phyloP scores from a whole-genome alignment of 30 jellyfish, hydroid and myxozoan species.

The Aurelia aurita complex sp. Pacific region DNA sequence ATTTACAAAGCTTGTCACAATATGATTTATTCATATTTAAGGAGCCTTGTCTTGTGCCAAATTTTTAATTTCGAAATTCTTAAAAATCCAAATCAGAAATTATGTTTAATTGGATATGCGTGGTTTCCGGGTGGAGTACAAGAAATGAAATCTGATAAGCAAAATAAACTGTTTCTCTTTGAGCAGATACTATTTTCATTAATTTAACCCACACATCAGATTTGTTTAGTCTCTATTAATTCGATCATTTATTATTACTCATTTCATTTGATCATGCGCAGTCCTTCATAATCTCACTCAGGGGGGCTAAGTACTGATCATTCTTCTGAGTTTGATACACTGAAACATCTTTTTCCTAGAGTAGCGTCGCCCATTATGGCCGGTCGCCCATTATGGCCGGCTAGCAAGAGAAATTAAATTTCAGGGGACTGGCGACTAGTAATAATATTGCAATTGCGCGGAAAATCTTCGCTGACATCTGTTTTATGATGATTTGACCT shows the following conservation, averaged over 20 bases:
- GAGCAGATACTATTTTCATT: background rate
- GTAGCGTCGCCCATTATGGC: too few relatives aligned
- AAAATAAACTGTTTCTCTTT: slow-evolving; percentile 29
- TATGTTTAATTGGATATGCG: slow-evolving; percentile 15
- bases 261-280: background rate
- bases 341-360: too few relatives aligned
- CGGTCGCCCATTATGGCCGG: too few relatives aligned
- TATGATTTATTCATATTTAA: background rate
- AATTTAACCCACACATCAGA: slow-evolving; percentile 42
- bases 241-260: slow-evolving; percentile 16
- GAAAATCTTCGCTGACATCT: too few relatives aligned
- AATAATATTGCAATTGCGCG: too few relatives aligned
- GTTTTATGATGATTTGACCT: too few relatives aligned
- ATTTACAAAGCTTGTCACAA: slow-evolving; percentile 5
- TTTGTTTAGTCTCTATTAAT: slow-evolving; percentile 15
- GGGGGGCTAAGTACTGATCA: too few relatives aligned
- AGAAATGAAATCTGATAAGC: background rate
- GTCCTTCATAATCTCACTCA: too few relatives aligned
- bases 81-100: background rate
- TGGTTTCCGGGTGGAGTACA: slow-evolving; percentile 19
- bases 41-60: background rate
- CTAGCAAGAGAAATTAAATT: too few relatives aligned
- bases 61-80: background rate
- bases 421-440: too few relatives aligned
- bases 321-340: too few relatives aligned